These are phyloP conservation scores for Dermochelys coriacea DNA, from an alignment of 2,797 vertebrate genomes.

Conservation along the genomic window DNA sequence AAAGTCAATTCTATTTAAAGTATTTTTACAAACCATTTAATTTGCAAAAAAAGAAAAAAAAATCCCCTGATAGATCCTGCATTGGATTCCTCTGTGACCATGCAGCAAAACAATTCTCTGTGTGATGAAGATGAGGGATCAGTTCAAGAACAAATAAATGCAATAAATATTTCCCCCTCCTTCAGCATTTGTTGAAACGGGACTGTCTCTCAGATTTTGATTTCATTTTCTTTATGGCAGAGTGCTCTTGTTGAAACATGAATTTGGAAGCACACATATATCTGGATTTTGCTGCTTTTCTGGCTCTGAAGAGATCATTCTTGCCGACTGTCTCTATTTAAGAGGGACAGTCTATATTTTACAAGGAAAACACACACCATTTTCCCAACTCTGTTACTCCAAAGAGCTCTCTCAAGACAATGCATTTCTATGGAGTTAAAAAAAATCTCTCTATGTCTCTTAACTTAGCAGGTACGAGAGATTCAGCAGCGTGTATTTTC, in stretches of 20 bases:
- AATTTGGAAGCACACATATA: slow-evolving; percentile 23
- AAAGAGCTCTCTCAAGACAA: slow-evolving; percentile 31
- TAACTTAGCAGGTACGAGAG: slow-evolving; percentile 9
- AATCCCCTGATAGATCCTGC: slow-evolving; percentile 59
- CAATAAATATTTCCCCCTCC: slow-evolving; percentile 68
- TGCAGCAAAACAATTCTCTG: slow-evolving; percentile 69
- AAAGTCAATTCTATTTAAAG: slow-evolving; percentile 34
- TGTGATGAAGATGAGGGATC: slow-evolving; percentile 71
- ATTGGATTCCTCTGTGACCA: slow-evolving; percentile 72
- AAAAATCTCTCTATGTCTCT: background rate
- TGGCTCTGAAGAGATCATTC: slow-evolving; percentile 37
- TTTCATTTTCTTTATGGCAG: slow-evolving; percentile 71
- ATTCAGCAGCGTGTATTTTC: background rate
- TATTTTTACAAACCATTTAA: slow-evolving; percentile 72
- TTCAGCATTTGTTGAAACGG: slow-evolving; percentile 62
- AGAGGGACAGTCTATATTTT: slow-evolving; percentile 52
- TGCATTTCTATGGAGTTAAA: slow-evolving; percentile 3
- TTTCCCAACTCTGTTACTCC: slow-evolving; percentile 5
- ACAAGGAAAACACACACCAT: slow-evolving; percentile 18
- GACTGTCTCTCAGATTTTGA: slow-evolving; percentile 52
- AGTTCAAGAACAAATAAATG: slow-evolving; percentile 62
- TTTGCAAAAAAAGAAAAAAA: slow-evolving; percentile 56
- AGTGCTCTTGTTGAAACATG: slow-evolving; percentile 38
- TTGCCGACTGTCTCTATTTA: slow-evolving; percentile 52
- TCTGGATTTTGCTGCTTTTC: slow-evolving; percentile 29